Evolutionary conservation across 2,888 invertebrate species (phyloP).

Genomic region (Yponomeuta cagnagella): DNA sequence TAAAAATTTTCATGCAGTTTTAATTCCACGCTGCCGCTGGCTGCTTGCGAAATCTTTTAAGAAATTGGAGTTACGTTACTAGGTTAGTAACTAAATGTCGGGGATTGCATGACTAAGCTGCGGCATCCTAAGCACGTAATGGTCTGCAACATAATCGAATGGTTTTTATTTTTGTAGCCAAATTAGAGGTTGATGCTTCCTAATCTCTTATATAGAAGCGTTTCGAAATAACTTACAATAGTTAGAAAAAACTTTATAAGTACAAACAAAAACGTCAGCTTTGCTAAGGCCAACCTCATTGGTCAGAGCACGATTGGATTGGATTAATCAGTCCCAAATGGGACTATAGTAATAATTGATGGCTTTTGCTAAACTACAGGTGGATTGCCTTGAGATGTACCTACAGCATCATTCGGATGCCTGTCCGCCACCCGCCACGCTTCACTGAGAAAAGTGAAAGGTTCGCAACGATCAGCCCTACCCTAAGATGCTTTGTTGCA

Average conservation of each 20-base stretch:
- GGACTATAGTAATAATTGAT: conserved; percentile 40
- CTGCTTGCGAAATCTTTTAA: background rate
- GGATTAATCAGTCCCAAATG: conserved; percentile 32
- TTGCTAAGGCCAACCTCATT: conserved; percentile 27
- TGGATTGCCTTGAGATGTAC: conserved; percentile 37
- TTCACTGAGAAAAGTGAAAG: conserved; percentile 45
- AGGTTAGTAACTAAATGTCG: background rate
- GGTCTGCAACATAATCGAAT: background rate
- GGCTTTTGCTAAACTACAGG: conserved; percentile 31
- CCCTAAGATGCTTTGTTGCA: conserved; percentile 15
- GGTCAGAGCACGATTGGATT: conserved; percentile 55
- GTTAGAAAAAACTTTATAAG: background rate
- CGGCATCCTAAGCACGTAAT: conserved; percentile 1
- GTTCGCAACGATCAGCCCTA: conserved; percentile 24
- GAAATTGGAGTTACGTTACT: background rate
- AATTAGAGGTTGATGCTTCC: background rate
- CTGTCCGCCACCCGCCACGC: conserved; percentile 38
- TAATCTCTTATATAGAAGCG: background rate
- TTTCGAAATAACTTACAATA: background rate
- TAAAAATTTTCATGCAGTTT: background rate
- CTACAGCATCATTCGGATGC: conserved; percentile 30
- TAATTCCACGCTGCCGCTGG: background rate
- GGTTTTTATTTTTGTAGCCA: background rate
- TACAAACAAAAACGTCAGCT: too few relatives aligned
- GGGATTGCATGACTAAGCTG: background rate